Evolutionary conservation across 2,797 vertebrate genomes (phyloP), one percentile per base, ranked within the genome.

Genomic region (Spheniscus humboldti): DNA sequence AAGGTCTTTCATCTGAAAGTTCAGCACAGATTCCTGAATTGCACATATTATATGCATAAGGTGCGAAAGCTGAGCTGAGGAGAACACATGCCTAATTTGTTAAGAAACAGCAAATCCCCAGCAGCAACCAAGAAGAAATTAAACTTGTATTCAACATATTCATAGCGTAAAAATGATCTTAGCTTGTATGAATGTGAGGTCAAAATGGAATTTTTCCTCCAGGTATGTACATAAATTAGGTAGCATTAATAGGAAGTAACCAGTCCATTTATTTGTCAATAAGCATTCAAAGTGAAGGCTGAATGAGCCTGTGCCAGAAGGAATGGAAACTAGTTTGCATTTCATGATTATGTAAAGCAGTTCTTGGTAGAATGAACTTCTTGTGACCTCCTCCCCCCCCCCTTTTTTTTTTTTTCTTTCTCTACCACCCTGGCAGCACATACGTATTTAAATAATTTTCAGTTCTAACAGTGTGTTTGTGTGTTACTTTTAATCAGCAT

Each of bases 261-360:
- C 69, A 96, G 93, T 88, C 96, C 95, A 97, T 97, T 97, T 97
- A 96, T 97, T 97, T 97, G 96, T 97, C 97, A 97, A 96, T 97
- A 97, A 97, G 82, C 92, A 92, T 96, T 93, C 78, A 43, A 91
- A 95, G 75, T 75, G 93, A 97, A 94, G 88, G 90, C 92, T 92
- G 89, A 96, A 96, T 92, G 90, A 94, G 87, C 69, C 47, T 67
- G n/a, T 96, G 95, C 95, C 88, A 94, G 94, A 96, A 97, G 92
- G 94, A 96, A 91, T 95, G 72, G 91, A 96, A 97, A 89, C 85
- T 95, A 82, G 82, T 97, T 97, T 96, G 92, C 94, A 97, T 96
- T 96, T 97, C 87, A 95, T 96, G 80, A 94, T 96, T 97, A 96
- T 97, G 87, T 94, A 96, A 96, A 97, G 57, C 66, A 94, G 41